phyloP scores from a whole-genome alignment of 2,888 invertebrate genomes.

The Autographa pulchrina region DNA sequence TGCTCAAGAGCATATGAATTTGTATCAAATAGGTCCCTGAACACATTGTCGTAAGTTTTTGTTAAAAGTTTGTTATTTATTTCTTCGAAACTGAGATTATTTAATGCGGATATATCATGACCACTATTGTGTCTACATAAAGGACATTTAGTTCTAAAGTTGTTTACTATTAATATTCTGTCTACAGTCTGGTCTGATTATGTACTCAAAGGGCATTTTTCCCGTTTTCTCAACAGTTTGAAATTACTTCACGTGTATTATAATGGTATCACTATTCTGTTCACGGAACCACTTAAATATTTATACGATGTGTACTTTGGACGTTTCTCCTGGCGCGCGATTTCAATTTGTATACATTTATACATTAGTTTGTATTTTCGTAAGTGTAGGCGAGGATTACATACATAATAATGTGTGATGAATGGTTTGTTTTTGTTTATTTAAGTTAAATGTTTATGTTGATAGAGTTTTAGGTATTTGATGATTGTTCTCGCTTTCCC shows the following conservation, averaged over 20 bases:
- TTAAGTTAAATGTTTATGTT: background rate
- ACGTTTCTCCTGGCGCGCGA: background rate
- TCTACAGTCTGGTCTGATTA: background rate
- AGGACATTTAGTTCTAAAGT: too few relatives aligned
- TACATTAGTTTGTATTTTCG: background rate
- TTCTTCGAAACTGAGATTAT: too few relatives aligned
- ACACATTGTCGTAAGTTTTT: too few relatives aligned
- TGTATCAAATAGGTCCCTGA: too few relatives aligned
- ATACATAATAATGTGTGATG: background rate
- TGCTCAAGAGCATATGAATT: too few relatives aligned
- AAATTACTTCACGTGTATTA: background rate
- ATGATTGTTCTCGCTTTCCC: too few relatives aligned
- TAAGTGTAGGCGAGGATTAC: slow-evolving; percentile 1
- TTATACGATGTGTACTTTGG: slow-evolving; percentile 1
- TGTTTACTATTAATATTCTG: background rate
- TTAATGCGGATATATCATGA: too few relatives aligned
- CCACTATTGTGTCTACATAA: too few relatives aligned
- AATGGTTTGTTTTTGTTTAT: background rate
- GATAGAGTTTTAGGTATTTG: background rate
- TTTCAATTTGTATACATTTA: slow-evolving; percentile 3
- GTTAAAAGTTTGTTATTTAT: too few relatives aligned
- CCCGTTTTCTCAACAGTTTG: slow-evolving; percentile 1
- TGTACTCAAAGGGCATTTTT: background rate
- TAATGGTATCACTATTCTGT: background rate
- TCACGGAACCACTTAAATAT: slow-evolving; percentile 6